A percentile compares a stretch with the other conserved stretches of the same genome.
Evolutionary conservation across 2,797 vertebrate species (phyloP).

Genomic region (Muscicapa striata): DNA sequence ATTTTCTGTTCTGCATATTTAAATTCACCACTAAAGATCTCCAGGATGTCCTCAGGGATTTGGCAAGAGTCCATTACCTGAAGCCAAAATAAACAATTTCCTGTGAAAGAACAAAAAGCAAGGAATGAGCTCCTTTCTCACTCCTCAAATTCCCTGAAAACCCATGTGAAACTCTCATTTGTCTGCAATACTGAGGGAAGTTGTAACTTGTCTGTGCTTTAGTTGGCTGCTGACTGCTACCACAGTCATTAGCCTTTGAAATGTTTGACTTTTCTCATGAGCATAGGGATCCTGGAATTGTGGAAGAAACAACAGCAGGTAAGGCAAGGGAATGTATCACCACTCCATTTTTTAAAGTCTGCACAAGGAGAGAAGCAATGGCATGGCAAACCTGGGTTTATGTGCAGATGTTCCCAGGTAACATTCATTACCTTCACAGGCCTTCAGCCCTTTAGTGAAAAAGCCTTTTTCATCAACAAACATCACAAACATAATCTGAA

Average conservation of each 20-base stretch:
- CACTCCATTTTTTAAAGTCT: background rate
- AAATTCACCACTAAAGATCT: background rate
- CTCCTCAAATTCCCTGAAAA: background rate
- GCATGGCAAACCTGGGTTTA: background rate
- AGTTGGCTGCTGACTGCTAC: background rate
- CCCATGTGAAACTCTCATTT: background rate
- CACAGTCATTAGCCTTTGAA: background rate
- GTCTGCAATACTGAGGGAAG: background rate
- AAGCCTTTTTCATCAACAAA: background rate
- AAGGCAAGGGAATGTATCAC: background rate
- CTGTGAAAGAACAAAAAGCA: background rate
- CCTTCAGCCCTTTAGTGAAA: background rate
- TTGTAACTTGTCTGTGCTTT: background rate
- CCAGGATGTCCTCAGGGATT: rapidly evolving
- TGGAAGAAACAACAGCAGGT: background rate
- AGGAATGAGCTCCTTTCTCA: background rate
- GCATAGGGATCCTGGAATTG: background rate
- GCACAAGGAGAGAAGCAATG: background rate
- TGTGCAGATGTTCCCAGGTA: background rate
- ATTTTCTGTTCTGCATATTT: background rate
- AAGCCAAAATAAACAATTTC: background rate
- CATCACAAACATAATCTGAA: background rate
- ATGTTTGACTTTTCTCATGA: rapidly evolving
- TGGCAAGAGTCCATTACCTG: background rate
- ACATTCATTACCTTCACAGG: background rate